A percentile compares a stretch with the other conserved stretches of the same genome.
Conservation (phyloP, 2,113 vertebrate genomes). For the Malurus alboscapulatus region DNA sequence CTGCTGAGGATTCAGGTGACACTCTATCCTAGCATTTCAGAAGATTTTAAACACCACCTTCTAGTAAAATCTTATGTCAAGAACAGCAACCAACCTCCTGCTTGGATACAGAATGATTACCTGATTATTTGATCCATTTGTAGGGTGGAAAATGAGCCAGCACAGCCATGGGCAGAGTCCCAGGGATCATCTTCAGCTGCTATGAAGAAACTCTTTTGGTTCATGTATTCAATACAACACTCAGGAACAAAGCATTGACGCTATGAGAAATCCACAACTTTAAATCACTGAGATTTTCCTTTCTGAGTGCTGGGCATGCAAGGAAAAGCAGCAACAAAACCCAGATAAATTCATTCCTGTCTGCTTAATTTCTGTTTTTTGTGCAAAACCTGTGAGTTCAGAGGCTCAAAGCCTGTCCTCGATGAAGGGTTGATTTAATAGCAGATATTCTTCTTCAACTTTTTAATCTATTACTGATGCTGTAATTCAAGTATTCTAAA, state of each 20-base stretch:
- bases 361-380: background rate
- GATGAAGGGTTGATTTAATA: background rate
- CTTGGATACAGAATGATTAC: background rate
- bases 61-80: background rate
- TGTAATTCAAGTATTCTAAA: background rate
- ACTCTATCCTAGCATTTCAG: background rate
- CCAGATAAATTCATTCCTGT: background rate
- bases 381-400: background rate
- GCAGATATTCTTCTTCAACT: background rate
- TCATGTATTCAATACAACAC: fast-evolving
- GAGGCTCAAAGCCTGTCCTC: background rate
- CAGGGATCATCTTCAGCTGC: background rate
- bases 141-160: background rate
- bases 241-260: background rate
- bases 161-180: background rate
- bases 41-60: background rate
- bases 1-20: background rate
- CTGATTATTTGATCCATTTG: background rate
- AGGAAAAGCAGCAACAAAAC: background rate
- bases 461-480: background rate
- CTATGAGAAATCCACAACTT: background rate
- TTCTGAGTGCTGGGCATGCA: background rate
- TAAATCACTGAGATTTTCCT: background rate
- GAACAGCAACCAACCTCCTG: fast-evolving
- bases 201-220: background rate